These are phyloP conservation scores for Catonia carolina DNA, from an alignment of 2,888 invertebrate genomes.

Conservation along the genomic window DNA sequence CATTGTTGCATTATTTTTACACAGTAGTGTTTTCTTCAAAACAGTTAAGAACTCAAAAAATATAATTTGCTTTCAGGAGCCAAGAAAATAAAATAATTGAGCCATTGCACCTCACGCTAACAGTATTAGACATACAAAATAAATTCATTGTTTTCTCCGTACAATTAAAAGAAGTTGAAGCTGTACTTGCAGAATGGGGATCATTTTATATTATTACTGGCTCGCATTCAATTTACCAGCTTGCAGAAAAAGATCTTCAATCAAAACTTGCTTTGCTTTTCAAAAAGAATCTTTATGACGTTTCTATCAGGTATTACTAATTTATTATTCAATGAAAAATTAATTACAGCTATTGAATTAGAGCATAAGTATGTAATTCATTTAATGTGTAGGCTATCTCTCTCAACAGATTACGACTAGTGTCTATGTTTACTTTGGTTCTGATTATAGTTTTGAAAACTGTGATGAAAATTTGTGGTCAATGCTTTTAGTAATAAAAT, in stretches of 20 bases:
- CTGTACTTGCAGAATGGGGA: constrained; percentile 84
- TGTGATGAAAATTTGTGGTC: too few species aligned
- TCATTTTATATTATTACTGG: constrained; percentile 58
- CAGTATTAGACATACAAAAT: constrained; percentile 89
- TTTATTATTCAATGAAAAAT: too few species aligned
- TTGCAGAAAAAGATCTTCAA: constrained; percentile 88
- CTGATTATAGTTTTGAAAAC: too few species aligned
- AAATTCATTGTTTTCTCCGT: constrained; percentile 87
- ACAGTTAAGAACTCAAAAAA: too few species aligned
- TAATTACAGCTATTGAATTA: too few species aligned
- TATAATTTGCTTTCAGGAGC: not conserved
- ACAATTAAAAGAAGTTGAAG: constrained; percentile 65
- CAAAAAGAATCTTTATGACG: constrained; percentile 90
- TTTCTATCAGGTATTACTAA: constrained; percentile 68
- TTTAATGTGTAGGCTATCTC: too few species aligned
- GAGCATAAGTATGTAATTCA: too few species aligned
- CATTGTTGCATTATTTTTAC: too few species aligned
- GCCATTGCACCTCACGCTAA: constrained; percentile 52
- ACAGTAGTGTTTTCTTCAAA: too few species aligned
- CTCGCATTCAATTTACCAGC: constrained; percentile 64
- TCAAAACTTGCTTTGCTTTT: constrained; percentile 84
- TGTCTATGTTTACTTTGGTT: too few species aligned
- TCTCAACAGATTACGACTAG: too few species aligned
- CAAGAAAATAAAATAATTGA: constrained; percentile 15
- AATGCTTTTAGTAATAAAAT: too few species aligned